phyloP scores from a whole-genome alignment of 1,140 invertebrate genomes.

The Drosophila sechellia region DNA sequence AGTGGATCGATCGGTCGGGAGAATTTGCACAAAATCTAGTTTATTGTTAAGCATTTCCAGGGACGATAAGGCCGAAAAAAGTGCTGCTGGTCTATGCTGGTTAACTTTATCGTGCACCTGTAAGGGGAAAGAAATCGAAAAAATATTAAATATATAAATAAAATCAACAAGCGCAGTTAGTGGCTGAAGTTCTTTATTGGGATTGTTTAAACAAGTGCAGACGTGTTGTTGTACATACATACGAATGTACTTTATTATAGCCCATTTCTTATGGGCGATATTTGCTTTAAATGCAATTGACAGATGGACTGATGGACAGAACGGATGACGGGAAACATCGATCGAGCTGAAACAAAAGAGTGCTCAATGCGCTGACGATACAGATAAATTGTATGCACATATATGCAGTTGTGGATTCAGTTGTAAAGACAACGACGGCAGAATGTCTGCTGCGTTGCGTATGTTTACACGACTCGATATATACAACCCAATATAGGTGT shows the following conservation, averaged over 20 bases:
- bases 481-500: conserved; percentile 30
- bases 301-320: conserved; percentile 67
- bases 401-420: conserved; percentile 58
- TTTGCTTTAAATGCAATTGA: conserved; percentile 75
- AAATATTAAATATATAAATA: conserved; percentile 32
- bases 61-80: conserved; percentile 66
- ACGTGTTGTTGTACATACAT: conserved; percentile 49
- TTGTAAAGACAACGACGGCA: conserved; percentile 67
- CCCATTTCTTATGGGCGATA: conserved; percentile 58
- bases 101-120: conserved; percentile 71
- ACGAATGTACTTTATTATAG: conserved; percentile 41
- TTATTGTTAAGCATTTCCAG: conserved; percentile 75
- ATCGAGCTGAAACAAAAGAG: conserved; percentile 66
- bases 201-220: conserved; percentile 77
- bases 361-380: conserved; percentile 49
- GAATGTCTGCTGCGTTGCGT: conserved; percentile 63
- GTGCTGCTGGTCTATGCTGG: conserved; percentile 34
- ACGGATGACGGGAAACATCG: conserved; percentile 61
- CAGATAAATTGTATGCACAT: neutral
- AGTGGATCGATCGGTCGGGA: conserved; percentile 54
- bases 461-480: conserved; percentile 43
- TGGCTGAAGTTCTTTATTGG: conserved; percentile 24
- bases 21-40: conserved; percentile 79
- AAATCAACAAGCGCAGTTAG: conserved; percentile 26
- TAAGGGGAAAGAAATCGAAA: conserved; percentile 43